Evolutionary conservation across 2,888 invertebrate species (phyloP).

Genomic region (Mechanitis mazaeus): DNA sequence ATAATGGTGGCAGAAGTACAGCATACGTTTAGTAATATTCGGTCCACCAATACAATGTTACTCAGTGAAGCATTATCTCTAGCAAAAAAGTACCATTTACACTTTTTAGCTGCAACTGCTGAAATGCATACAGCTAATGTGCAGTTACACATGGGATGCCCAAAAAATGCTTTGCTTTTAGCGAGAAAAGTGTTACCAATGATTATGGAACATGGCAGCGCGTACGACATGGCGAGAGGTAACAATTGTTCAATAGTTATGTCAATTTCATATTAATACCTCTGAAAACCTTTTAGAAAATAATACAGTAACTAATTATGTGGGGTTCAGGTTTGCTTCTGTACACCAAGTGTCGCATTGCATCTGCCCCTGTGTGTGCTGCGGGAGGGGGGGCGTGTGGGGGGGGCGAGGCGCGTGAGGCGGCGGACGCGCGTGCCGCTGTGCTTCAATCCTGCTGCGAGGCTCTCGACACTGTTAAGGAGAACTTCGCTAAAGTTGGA

Average conservation of each 20-base stretch:
- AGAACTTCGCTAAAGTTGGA: conserved; percentile 83
- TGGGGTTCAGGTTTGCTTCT: conserved; percentile 74
- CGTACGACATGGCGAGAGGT: conserved; percentile 87
- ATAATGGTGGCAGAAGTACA: conserved; percentile 81
- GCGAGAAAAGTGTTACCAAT: conserved; percentile 82
- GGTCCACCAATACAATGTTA: conserved; percentile 73
- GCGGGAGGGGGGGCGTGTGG: conserved; percentile 80
- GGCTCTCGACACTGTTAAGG: conserved; percentile 80
- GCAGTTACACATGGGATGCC: conserved; percentile 84
- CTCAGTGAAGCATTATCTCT: conserved; percentile 84
- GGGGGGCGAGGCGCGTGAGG: conserved; percentile 76
- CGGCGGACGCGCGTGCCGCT: conserved; percentile 64
- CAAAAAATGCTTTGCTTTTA: conserved; percentile 83
- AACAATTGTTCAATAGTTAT: conserved; percentile 7
- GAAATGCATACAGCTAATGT: conserved; percentile 88
- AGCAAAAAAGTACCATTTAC: conserved; percentile 84
- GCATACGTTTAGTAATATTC: conserved; percentile 75
- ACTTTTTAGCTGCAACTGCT: conserved; percentile 84
- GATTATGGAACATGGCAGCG: conserved; percentile 87
- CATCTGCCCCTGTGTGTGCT: conserved; percentile 73
- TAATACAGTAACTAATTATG: background rate
- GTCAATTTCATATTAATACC: too few species aligned
- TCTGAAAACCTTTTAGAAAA: too few species aligned
- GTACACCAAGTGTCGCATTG: conserved; percentile 86
- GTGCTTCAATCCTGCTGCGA: conserved; percentile 77